These are phyloP conservation scores for Cynocephalus volans DNA, from an alignment of 2,113 vertebrate species.

Conservation along the genomic window DNA sequence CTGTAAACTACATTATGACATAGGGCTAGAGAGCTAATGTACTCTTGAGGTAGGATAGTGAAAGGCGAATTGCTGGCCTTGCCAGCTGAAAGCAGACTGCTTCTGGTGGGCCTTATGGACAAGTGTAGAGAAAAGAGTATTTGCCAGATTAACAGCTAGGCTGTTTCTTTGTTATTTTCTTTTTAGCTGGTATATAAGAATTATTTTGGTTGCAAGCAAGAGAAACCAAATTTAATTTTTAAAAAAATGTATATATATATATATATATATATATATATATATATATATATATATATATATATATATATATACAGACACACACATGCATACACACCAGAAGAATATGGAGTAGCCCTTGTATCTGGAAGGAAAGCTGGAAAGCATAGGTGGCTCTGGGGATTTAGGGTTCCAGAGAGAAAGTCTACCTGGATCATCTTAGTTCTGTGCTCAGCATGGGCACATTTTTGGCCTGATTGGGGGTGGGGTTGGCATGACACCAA, in stretches of 20 bases:
- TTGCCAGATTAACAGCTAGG: not conserved
- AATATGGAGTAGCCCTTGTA: not conserved
- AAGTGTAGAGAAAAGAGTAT: not conserved
- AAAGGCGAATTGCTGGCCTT: not conserved
- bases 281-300: too few species aligned
- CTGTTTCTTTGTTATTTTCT: not conserved
- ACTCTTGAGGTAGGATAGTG: not conserved
- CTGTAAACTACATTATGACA: not conserved
- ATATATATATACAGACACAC: not conserved
- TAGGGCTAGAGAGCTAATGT: not conserved
- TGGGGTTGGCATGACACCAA: not conserved
- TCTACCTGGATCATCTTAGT: not conserved
- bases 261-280: too few species aligned
- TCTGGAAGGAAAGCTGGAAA: not conserved
- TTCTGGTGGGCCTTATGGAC: not conserved
- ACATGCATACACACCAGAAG: not conserved
- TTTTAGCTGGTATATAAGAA: not conserved
- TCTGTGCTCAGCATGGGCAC: not conserved
- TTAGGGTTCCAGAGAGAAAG: not conserved
- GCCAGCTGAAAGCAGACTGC: not conserved
- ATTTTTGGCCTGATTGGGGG: not conserved
- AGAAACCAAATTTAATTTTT: constrained; percentile 54
- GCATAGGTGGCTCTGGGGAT: not conserved
- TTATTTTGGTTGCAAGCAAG: constrained; percentile 45
- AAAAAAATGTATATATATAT: too few species aligned